phyloP scores from a whole-genome alignment of 2,888 invertebrate species.

The Teinopalpus imperialis region DNA sequence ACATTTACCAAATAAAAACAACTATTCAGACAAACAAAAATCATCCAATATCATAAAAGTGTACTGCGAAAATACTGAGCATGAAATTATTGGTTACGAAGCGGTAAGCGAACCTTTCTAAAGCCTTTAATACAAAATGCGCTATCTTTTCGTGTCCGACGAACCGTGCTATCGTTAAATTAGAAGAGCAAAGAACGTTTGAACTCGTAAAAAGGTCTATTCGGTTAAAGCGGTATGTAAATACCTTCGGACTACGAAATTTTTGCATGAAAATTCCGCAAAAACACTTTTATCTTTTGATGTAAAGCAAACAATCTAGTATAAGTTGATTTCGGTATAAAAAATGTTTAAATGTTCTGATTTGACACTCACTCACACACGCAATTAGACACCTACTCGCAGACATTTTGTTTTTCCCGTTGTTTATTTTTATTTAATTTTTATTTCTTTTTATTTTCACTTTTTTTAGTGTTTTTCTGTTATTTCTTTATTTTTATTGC shows the following conservation, averaged over 20 bases:
- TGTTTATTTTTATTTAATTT: too few species aligned
- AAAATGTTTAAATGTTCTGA: too few species aligned
- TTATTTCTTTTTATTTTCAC: too few species aligned
- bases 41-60: too few species aligned
- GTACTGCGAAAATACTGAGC: too few species aligned
- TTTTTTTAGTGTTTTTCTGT: too few species aligned
- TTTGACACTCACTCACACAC: too few species aligned
- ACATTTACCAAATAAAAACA: too few species aligned
- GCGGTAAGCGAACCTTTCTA: background rate
- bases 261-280: constrained; percentile 19
- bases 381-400: too few species aligned
- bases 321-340: background rate
- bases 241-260: constrained; percentile 1
- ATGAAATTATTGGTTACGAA: background rate
- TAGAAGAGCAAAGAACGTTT: constrained; percentile 33
- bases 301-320: constrained; percentile 5
- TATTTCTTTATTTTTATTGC: too few species aligned
- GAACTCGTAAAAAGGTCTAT: constrained; percentile 27
- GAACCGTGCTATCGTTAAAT: constrained; percentile 29
- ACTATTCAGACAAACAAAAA: too few species aligned
- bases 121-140: constrained; percentile 10
- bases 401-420: too few species aligned
- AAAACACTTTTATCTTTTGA: constrained; percentile 15
- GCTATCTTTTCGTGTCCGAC: constrained; percentile 17
- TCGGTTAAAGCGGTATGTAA: constrained; percentile 17